Evolutionary conservation across 2,888 invertebrate species (phyloP), one percentile per base, ranked within the genome.

Genomic region (Neoaliturus tenellus): DNA sequence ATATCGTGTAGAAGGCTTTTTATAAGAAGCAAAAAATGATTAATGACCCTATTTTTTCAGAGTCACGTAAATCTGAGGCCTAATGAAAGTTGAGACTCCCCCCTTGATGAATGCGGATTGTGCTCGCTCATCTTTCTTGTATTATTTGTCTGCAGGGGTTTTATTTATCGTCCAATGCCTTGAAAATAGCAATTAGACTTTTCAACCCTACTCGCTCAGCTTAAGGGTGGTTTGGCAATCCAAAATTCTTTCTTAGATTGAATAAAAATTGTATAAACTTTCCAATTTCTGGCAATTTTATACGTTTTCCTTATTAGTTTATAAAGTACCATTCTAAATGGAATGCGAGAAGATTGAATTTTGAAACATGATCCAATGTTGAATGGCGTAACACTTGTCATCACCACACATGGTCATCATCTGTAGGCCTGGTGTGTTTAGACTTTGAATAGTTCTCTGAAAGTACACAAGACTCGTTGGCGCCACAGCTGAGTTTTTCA

Each of bases 81-180:
- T 78, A 78, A 78, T 55, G 78, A 78, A 78, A 78, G 78, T 71
- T 78, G 55, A 35, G 78, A 78, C 55, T 35, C 31, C 33, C 73
- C 55, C 31, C 73, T 39, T 55, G 62, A 41, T 75, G 73, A 75
- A 75, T 75, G 73, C 28, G 28, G 62, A 62, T 62, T 62, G 55
- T 23, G 28, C 28, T 62, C 20, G 62, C 62, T 62, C 62, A 62
- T 62, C 62, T 62, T 62, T 28, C 62, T 62, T 62, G 10, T 55
- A 55, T 55, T 23, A 55, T 23, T 6, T 55, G 23, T 62, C n/a
- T 62, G 62, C 28, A 62, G 31, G 23, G 1, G 10, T 51, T 44
- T 51, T 48, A 48, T 51, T 51, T 51, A 2, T 5, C 20, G 23
- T 51, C 23, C 20, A 44, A 44, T 44, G 8, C 44, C 44, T 3